phyloP scores from a whole-genome alignment of 30 jellyfish, hydroid and myxozoan species.

The Catostylus mosaicus region DNA sequence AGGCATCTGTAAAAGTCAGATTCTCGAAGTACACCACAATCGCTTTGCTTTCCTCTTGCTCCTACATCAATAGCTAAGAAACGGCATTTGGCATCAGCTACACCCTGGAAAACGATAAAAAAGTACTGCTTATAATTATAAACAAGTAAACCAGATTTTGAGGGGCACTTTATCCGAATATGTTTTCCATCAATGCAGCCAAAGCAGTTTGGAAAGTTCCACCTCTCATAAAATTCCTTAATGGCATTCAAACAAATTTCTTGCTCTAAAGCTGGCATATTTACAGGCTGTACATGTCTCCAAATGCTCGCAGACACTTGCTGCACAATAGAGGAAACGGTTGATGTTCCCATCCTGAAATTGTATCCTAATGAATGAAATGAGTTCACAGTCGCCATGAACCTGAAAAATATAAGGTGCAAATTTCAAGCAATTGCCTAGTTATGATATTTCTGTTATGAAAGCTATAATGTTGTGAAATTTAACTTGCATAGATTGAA shows the following conservation, averaged over 20 bases:
- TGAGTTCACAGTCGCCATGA: constrained; percentile 4
- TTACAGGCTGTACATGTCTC: constrained; percentile 6
- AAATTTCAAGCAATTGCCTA: neutral
- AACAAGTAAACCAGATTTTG: constrained; percentile 9
- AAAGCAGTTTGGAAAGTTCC: constrained; percentile 26
- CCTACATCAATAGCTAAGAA: constrained; percentile 25
- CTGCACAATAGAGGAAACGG: constrained; percentile 17
- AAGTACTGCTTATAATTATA: constrained; percentile 9
- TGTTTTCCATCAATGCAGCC: constrained; percentile 44
- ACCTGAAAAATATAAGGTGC: constrained; percentile 13
- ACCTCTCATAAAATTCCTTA: constrained; percentile 26
- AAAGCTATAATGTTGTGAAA: constrained; percentile 5
- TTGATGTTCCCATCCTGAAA: constrained; percentile 31
- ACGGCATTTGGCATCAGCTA: constrained; percentile 17
- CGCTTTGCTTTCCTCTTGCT: constrained; percentile 31
- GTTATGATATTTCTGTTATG: neutral
- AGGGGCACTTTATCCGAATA: constrained; percentile 30
- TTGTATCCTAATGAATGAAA: constrained; percentile 19
- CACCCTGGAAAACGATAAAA: constrained; percentile 22
- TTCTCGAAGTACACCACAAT: constrained; percentile 4
- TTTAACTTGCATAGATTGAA: constrained; percentile 4
- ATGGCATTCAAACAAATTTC: constrained; percentile 14
- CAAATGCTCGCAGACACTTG: constrained; percentile 24
- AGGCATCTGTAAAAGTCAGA: constrained; percentile 11
- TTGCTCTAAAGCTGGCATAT: constrained; percentile 11